Evolutionary conservation across 2,113 vertebrate genomes (phyloP), one percentile per base, ranked within the genome.

Genomic region (Pleuronectes platessa): DNA sequence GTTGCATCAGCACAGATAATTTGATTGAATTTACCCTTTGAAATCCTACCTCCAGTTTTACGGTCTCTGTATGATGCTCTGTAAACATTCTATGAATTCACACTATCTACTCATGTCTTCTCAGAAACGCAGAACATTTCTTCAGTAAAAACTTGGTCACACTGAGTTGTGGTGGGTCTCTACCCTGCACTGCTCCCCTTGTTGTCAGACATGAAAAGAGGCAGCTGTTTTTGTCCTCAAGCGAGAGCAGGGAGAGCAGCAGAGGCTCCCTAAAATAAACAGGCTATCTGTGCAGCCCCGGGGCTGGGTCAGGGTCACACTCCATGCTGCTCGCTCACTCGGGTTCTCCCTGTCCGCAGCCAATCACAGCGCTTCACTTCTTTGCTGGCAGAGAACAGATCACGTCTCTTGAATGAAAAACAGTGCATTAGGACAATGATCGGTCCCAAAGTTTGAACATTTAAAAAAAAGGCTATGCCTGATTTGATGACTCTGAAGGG

Each of bases 241-340:
- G 88, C 72, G 75, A 85, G 87, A 87, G 66, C 79, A 74, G 68
- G 18, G 76, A 79, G 81, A 80, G 78, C 63, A 17, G 68, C 87
- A 81, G 81, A 86, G 85, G 90, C 87, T 90, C 87, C 86, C 86
- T 90, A 90, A 93, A 94, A 90, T 90, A 92, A 92, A 91, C 89
- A 90, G 63, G 79, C 79, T 71, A 80, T 79, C 85, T 81, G 76
- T 89, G 76, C 55, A 76, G 81, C 72, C 78, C 78, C 45, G 9
- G 70, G 78, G 77, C 59, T 26, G 74, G 79, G 77, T 85, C 83
- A 71, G 78, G 84, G 86, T 91, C 86, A 74, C 83, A 1, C 91
- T 60, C 71, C 77, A 84, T 69, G 79, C 68, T 15, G 79, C 81
- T 83, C 67, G 9, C 74, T 69, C 72, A 45, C 79, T 76, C 2